Percentiles rank a stretch among this genome's conserved stretches.
Conservation (phyloP, 2,113 vertebrate genomes). For the Vicugna pacos region DNA sequence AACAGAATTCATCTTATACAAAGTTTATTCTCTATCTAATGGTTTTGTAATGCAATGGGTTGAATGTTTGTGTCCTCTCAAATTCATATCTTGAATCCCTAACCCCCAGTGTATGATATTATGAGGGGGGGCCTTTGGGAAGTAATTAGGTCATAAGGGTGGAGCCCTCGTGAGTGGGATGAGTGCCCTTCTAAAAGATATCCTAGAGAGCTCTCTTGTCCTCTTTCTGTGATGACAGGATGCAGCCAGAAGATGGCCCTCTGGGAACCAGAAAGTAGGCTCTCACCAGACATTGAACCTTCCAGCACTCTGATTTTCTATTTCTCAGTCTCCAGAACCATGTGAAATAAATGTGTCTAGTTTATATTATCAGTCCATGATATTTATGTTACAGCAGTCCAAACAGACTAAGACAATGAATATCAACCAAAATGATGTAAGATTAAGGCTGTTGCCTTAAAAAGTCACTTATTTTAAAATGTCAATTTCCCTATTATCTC, state of each 20-base stretch:
- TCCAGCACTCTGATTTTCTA: not conserved
- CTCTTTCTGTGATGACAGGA: not conserved
- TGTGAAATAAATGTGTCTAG: not conserved
- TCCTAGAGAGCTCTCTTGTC: accelerated
- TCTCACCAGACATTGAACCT: not conserved
- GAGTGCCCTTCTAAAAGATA: not conserved
- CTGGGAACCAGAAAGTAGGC: not conserved
- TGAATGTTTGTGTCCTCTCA: not conserved
- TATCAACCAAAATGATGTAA: not conserved
- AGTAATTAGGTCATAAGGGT: not conserved
- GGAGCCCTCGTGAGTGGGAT: no score
- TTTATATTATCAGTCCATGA: not conserved
- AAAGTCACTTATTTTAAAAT: not conserved
- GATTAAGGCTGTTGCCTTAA: not conserved
- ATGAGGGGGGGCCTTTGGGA: not conserved
- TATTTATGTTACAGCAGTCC: not conserved
- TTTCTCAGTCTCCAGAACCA: not conserved
- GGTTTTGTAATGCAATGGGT: not conserved
- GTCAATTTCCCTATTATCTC: not conserved
- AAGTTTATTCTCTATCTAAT: not conserved
- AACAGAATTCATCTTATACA: not conserved
- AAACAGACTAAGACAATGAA: not conserved
- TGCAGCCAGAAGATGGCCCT: not conserved
- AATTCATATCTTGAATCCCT: not conserved
- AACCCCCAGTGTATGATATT: not conserved